A percentile compares a stretch with the other conserved stretches of the same genome.
phyloP scores from a whole-genome alignment of 2,888 invertebrate genomes.

The Micropterix aruncella region DNA sequence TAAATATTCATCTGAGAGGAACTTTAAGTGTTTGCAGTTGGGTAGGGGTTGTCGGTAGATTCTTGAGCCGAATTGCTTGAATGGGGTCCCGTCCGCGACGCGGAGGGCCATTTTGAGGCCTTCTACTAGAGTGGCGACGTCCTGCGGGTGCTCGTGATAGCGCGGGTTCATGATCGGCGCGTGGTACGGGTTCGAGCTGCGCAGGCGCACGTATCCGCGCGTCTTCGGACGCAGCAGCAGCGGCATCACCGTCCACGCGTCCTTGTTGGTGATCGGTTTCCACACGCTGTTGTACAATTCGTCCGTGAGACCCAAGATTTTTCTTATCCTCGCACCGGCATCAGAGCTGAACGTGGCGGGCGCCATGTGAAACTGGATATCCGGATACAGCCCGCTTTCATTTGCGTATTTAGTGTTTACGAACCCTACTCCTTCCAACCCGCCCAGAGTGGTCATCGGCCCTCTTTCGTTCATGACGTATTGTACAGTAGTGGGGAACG shows the following conservation, averaged over 20 bases:
- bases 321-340: conserved; percentile 55
- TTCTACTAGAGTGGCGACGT: conserved; percentile 69
- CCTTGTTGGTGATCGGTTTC: conserved; percentile 62
- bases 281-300: conserved; percentile 68
- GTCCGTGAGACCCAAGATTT: conserved; percentile 69
- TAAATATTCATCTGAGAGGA: conserved; percentile 69
- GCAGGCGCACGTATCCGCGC: conserved; percentile 60
- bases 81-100: conserved; percentile 62
- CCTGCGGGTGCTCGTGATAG: conserved; percentile 72
- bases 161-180: conserved; percentile 85
- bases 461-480: conserved; percentile 66
- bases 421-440: conserved; percentile 78
- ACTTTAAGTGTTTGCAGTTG: conserved; percentile 57
- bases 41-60: conserved; percentile 64
- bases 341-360: conserved; percentile 79
- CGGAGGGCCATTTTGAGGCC: conserved; percentile 63
- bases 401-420: conserved; percentile 78
- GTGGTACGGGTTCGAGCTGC: conserved; percentile 71
- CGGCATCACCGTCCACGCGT: conserved; percentile 78
- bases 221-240: conserved; percentile 68
- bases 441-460: conserved; percentile 78
- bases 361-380: conserved; percentile 87
- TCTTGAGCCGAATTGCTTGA: conserved; percentile 67
- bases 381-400: conserved; percentile 64
- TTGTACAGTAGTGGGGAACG: conserved; percentile 66